These are phyloP conservation scores for Hyposoter dolosus DNA, from an alignment of 2,888 invertebrate species.

Conservation along the genomic window DNA sequence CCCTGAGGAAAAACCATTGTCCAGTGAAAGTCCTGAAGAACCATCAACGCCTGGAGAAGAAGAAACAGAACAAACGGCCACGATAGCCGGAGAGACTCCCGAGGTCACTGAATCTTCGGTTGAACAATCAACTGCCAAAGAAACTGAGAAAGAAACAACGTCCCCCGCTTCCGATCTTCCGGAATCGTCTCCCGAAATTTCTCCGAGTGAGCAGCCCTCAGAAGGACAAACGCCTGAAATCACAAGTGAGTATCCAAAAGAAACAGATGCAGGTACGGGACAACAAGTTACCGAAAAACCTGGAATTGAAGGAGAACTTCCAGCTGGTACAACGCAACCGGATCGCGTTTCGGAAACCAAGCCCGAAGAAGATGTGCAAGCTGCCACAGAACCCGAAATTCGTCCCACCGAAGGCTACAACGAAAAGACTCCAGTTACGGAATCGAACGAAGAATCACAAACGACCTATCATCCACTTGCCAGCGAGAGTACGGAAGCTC, in stretches of 20 bases:
- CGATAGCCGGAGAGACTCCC: constrained; percentile 36
- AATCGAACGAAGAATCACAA: constrained; percentile 68
- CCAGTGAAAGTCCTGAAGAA: constrained; percentile 14
- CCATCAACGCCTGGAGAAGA: constrained; percentile 39
- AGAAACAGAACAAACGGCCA: constrained; percentile 6
- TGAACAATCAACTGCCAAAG: constrained; percentile 16
- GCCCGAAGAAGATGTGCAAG: constrained; percentile 80
- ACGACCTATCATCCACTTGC: constrained; percentile 74
- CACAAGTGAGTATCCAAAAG: constrained; percentile 54
- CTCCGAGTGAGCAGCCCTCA: constrained; percentile 47
- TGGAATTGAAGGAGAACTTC: constrained; percentile 73
- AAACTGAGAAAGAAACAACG: constrained; percentile 30
- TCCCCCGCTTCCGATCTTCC: not conserved
- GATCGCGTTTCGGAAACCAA: constrained; percentile 78
- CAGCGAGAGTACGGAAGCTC: constrained; percentile 2
- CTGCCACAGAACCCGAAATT: constrained; percentile 70
- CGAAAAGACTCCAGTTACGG: constrained; percentile 73
- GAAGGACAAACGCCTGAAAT: constrained; percentile 53
- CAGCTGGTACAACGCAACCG: constrained; percentile 76
- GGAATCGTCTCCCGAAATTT: constrained; percentile 41
- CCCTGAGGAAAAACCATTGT: constrained; percentile 6
- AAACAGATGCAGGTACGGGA: constrained; percentile 38
- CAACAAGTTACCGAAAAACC: constrained; percentile 57
- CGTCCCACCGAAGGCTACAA: constrained; percentile 75
- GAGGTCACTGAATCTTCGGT: constrained; percentile 59